Base-by-base conservation (phyloP, 2,888 invertebrate genomes). In the Drosophila stalkeri region DNA sequence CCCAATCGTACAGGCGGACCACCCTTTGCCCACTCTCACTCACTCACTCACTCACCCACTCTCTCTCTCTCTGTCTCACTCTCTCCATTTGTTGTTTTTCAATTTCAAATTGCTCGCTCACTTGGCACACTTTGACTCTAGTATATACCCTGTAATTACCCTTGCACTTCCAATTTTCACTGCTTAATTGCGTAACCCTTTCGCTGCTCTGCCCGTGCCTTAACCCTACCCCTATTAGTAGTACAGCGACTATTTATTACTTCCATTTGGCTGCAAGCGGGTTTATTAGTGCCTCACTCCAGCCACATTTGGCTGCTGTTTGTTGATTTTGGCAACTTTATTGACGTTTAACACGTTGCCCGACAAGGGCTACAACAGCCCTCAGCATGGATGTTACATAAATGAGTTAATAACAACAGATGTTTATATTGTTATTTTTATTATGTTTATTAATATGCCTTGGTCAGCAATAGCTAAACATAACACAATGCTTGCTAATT, bases 311-410 rank as follows among this genome's bases (percentile, higher is more conserved):
- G 41, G 41, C 49, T 82, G 41, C 70, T 69, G 54, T 77, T 77
- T 87, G 88, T 81, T 90, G 90, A 83, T 88, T 89, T 88, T 88
- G 70, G 77, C 90, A 88, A 82, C 74, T 85, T 85, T 86, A 89
- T 85, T 90, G 89, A 87, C 86, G 70, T 88, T 90, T 87, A 90
- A 88, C 90, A 88, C 90, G 75, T 86, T 77, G 65, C 60, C 51
- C 23, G 47, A 63, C n/a, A n/a, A 70, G 71, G 76, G 80, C 54
- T 76, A 63, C 62, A 33, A 41, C 66, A 61, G 57, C 39, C 54
- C 65, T 71, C 14, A 11, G 51, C 63, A 44, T 51, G 54, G 47
- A n/a, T 20, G 60, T 72, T 72, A 41, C 69, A 72, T 61, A 75
- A 73, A 74, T 72, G 74, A 72, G 73, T 70, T 73, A 78, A 69